Conservation (phyloP, 2,888 invertebrate genomes). For the Lissocephala sabroskyi region DNA sequence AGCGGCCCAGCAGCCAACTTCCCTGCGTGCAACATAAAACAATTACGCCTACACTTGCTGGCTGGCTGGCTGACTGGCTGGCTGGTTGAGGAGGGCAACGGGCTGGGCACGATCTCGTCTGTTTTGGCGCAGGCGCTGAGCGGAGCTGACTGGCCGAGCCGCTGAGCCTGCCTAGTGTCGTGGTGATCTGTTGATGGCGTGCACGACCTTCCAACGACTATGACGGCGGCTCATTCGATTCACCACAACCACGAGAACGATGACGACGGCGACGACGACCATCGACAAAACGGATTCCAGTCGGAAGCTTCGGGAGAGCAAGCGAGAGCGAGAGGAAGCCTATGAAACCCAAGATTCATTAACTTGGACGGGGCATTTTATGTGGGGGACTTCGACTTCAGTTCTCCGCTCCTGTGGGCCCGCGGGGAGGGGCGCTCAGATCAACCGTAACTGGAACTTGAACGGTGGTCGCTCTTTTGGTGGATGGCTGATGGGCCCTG, state of each 20-base stretch:
- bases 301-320: too few species aligned
- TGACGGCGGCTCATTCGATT: slow-evolving; percentile 10
- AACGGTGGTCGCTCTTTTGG: slow-evolving; percentile 17
- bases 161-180: slow-evolving; percentile 29
- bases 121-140: too few species aligned
- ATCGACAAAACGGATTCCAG: slow-evolving; percentile 61
- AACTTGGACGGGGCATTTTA: slow-evolving; percentile 69
- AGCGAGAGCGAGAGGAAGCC: too few species aligned
- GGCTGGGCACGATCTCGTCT: too few species aligned
- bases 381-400: slow-evolving; percentile 39
- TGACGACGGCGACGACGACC: not conserved
- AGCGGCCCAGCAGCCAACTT: not conserved
- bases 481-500: slow-evolving; percentile 1
- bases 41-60: slow-evolving; percentile 71
- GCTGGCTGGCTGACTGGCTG: slow-evolving; percentile 2
- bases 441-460: slow-evolving; percentile 24
- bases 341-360: slow-evolving; percentile 70
- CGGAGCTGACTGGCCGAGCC: not conserved
- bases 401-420: slow-evolving; percentile 20
- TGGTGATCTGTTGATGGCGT: slow-evolving; percentile 48
- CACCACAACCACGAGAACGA: not conserved
- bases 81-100: not conserved
- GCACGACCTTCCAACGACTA: slow-evolving; percentile 42
- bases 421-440: slow-evolving; percentile 9
- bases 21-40: slow-evolving; percentile 24